Percentiles rank a stretch among this genome's conserved stretches.
Evolutionary conservation across 2,113 vertebrate species (phyloP).

Genomic region (Corythornis madagascariensis): DNA sequence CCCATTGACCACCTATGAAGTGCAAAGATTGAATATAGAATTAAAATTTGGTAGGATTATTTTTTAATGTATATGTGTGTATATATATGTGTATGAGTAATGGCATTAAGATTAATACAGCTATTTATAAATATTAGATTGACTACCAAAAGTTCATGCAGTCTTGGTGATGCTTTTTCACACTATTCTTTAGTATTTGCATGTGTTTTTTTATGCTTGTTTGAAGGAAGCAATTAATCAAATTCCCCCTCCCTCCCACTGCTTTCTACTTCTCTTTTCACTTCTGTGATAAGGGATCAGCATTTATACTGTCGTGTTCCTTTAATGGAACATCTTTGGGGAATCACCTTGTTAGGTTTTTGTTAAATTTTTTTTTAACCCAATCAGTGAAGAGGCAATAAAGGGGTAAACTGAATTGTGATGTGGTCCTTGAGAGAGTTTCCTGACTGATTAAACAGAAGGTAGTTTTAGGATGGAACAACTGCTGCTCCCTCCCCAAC

Average conservation of each 20-base stretch:
- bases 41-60: background rate
- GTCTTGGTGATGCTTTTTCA: background rate
- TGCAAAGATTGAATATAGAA: background rate
- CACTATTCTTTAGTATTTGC: background rate
- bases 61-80: background rate
- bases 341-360: background rate
- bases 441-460: background rate
- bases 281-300: background rate
- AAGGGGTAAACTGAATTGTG: background rate
- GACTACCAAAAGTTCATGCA: background rate
- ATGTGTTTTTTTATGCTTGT: background rate
- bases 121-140: background rate
- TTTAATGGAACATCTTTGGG: background rate
- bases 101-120: background rate
- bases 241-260: background rate
- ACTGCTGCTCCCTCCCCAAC: background rate
- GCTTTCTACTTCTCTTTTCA: background rate
- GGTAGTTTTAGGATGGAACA: background rate
- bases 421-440: background rate
- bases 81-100: background rate
- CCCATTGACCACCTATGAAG: background rate
- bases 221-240: conserved; percentile 30
- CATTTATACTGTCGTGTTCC: background rate
- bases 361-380: background rate
- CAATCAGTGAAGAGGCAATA: background rate